Evolutionary conservation across 2,888 invertebrate species (phyloP).

Genomic region (Netelia inedita): DNA sequence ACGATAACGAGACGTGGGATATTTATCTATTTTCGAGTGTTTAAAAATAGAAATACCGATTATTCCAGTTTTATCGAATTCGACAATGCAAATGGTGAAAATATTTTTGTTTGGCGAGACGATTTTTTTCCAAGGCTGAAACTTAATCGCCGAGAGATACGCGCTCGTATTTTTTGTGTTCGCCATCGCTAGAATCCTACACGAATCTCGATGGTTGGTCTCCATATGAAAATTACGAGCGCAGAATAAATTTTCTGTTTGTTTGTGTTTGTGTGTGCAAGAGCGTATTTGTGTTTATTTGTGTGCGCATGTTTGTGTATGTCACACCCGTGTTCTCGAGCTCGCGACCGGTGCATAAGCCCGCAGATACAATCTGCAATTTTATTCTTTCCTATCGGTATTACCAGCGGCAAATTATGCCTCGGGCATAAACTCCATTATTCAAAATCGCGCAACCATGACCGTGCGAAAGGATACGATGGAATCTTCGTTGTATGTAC

Average conservation of each 20-base stretch:
- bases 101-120: conserved; percentile 8
- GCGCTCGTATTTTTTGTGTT: background rate
- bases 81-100: conserved; percentile 13
- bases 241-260: conserved; percentile 1
- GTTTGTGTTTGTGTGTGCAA: background rate
- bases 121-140: background rate
- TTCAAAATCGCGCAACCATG: conserved; percentile 39
- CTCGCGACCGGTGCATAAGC: conserved; percentile 17
- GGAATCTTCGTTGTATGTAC: background rate
- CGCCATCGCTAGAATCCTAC: conserved; percentile 2
- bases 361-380: conserved; percentile 36
- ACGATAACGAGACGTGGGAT: background rate
- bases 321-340: conserved; percentile 13
- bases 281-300: background rate
- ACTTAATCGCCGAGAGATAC: background rate
- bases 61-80: conserved; percentile 6
- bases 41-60: conserved; percentile 12
- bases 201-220: conserved; percentile 8
- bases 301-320: background rate
- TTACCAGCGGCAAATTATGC: conserved; percentile 15
- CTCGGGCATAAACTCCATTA: conserved; percentile 28
- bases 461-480: conserved; percentile 32
- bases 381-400: conserved; percentile 27
- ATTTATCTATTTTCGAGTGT: background rate
- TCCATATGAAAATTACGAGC: conserved; percentile 8